phyloP scores from a whole-genome alignment of 2,797 vertebrate genomes.

The Apogon hyalosoma region DNA sequence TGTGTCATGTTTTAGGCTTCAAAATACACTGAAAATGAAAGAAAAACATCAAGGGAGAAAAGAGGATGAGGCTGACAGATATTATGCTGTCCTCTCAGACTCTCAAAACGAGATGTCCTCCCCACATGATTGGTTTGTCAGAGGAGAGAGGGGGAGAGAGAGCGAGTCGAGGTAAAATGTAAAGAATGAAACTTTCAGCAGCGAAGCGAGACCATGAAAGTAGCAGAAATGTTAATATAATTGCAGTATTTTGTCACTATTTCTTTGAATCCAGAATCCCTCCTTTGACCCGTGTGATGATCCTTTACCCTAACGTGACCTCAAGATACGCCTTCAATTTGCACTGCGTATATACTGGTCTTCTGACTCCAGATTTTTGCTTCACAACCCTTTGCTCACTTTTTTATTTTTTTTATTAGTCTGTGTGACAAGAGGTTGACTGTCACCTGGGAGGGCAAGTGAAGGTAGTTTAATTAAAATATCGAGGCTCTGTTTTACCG shows the following conservation, averaged over 20 bases:
- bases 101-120: constrained; percentile 72
- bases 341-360: constrained; percentile 4
- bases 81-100: constrained; percentile 66
- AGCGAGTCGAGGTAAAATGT: not conserved
- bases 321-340: constrained; percentile 33
- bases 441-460: constrained; percentile 38
- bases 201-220: constrained; percentile 50
- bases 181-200: constrained; percentile 28
- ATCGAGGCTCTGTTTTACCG: constrained; percentile 46
- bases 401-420: constrained; percentile 27
- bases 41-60: constrained; percentile 47
- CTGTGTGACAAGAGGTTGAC: constrained; percentile 42
- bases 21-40: too few relatives aligned
- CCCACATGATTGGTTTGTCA: constrained; percentile 73
- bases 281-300: constrained; percentile 21
- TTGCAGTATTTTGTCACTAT: constrained; percentile 31
- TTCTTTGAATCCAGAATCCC: constrained; percentile 45
- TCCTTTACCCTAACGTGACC: constrained; percentile 31
- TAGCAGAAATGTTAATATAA: constrained; percentile 30
- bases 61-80: constrained; percentile 74
- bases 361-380: constrained; percentile 20
- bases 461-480: constrained; percentile 76
- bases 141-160: constrained; percentile 38
- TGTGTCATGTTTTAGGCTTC: too few relatives aligned
- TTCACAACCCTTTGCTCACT: constrained; percentile 31